Conservation (phyloP, 2,113 vertebrate genomes). For the Gymnobelideus leadbeateri region DNA sequence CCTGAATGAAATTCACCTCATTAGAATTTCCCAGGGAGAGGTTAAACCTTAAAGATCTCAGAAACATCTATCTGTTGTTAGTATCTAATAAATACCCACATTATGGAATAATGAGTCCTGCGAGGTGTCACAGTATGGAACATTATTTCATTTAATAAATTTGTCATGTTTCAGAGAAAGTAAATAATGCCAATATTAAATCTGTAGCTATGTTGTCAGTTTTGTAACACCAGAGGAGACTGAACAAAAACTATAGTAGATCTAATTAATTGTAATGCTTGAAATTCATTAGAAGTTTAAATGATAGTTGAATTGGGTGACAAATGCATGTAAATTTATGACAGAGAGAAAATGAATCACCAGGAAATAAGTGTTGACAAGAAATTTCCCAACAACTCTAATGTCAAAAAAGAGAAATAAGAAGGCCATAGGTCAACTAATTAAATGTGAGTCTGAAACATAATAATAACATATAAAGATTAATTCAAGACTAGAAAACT, state of each 20-base stretch:
- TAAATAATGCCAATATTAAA: background rate
- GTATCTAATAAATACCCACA: background rate
- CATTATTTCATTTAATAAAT: background rate
- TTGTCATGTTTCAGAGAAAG: background rate
- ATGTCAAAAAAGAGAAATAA: background rate
- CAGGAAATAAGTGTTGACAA: background rate
- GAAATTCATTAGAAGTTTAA: conserved; percentile 7
- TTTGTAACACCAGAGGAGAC: background rate
- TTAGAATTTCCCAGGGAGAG: background rate
- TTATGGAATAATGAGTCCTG: background rate
- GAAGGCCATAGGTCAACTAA: background rate
- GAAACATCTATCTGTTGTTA: background rate
- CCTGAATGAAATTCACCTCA: background rate
- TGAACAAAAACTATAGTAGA: background rate
- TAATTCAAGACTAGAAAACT: background rate
- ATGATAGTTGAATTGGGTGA: background rate
- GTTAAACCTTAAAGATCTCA: background rate
- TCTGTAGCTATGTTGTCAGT: background rate
- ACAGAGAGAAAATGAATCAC: background rate
- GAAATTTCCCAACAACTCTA: background rate
- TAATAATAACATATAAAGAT: background rate
- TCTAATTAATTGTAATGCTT: conserved; percentile 23
- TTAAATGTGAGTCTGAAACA: background rate
- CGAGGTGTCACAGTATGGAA: background rate
- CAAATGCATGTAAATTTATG: background rate